A percentile compares a stretch with the other conserved stretches of the same genome.
phyloP scores from a whole-genome alignment of 2,113 vertebrate genomes.

The Oenanthe melanoleuca region DNA sequence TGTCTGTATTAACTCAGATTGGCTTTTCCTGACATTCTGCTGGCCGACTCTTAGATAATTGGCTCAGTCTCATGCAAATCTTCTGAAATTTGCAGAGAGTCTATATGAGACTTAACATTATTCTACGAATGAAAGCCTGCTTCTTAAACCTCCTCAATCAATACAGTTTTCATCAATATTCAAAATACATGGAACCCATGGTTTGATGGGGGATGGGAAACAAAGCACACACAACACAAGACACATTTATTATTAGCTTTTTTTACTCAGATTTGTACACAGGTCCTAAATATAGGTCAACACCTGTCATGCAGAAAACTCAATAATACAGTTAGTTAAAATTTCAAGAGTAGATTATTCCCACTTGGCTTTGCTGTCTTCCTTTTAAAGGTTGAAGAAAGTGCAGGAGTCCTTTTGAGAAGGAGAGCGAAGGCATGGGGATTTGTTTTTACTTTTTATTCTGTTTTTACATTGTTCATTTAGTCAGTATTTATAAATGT shows the following conservation, averaged over 20 bases:
- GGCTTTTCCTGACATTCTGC: constrained; percentile 1
- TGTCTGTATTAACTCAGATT: neutral
- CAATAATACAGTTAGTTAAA: neutral
- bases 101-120: neutral
- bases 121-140: neutral
- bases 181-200: neutral
- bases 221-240: neutral
- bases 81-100: constrained; percentile 1
- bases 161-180: neutral
- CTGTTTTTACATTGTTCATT: neutral
- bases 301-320: neutral
- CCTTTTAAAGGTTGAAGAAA: constrained; percentile 5
- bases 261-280: neutral
- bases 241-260: neutral
- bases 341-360: neutral
- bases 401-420: neutral
- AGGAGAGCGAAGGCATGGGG: neutral
- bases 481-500: constrained; percentile 51
- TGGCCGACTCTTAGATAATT: constrained; percentile 20
- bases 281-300: neutral
- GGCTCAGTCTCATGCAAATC: constrained; percentile 15
- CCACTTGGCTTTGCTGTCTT: neutral
- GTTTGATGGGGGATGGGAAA: too few species aligned
- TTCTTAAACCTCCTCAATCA: neutral
- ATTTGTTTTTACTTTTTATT: neutral